Evolutionary conservation across 2,797 vertebrate species (phyloP), one percentile per base, ranked within the genome.

Genomic region (Microhierax caerulescens): DNA sequence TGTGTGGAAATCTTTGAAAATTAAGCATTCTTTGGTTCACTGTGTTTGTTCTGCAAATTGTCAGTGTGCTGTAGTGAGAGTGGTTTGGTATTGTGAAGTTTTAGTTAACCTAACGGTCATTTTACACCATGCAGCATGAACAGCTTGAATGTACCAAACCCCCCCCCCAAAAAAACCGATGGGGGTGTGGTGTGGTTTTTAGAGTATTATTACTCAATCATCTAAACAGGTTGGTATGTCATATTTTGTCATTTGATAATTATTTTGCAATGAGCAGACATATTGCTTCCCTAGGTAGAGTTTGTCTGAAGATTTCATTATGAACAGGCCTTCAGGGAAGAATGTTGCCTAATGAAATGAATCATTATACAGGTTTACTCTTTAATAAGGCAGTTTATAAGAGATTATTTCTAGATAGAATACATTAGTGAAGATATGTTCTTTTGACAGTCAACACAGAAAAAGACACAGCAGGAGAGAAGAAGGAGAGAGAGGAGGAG

Each of bases 311-410:
- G 63, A 80, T 92, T 95, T 94, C 75, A 89, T 93, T 95, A 82
- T 56, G 83, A 94, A 92, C 57, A 88, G 93, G 68, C 63, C 88
- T 91, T 95, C 65, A 68, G 83, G 80, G 90, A 89, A 95, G 85
- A 86, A 89, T 60, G 22, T 76, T 85, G 56, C 68, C 64, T 92
- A 92, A 94, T 94, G 70, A 93, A 97, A 96, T 92, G 91, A 94
- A 93, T 91, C 45, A 53, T 88, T 93, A 76, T 79, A 70, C 0
- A 15, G 74, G 50, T 85, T 85, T 93, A 78, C 48, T 83, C 56
- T 80, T 95, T 93, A 95, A 94, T 78, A 94, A 76, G 61, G 61
- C 77, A 79, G 50, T 93, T 95, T 74, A 50, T 48, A 91, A 77
- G 43, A 78, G 28, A 68, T 89, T 94, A 77, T 88, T 89, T 92